A percentile compares a stretch with the other conserved stretches of the same genome.
These are phyloP conservation scores for Xenopus borealis DNA, from an alignment of 2,113 vertebrate species.

Conservation along the genomic window DNA sequence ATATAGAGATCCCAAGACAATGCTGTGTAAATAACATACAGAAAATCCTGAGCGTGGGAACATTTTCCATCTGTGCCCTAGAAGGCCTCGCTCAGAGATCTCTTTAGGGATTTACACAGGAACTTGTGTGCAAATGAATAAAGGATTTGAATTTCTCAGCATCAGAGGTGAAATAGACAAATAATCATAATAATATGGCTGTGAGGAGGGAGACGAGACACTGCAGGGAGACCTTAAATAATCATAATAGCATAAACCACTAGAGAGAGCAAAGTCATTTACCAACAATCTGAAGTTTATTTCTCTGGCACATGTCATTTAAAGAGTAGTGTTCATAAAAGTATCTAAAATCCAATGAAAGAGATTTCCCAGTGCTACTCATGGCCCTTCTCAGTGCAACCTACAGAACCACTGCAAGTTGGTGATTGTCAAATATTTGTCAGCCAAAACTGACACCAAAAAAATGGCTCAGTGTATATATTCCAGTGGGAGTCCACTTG, in stretches of 20 bases:
- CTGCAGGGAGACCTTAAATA: neutral
- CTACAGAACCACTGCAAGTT: too few relatives aligned
- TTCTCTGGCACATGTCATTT: too few relatives aligned
- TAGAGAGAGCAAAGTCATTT: neutral
- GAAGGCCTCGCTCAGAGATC: conserved; percentile 23
- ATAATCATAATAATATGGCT: conserved; percentile 26
- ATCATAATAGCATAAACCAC: neutral
- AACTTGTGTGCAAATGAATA: conserved; percentile 38
- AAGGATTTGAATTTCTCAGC: conserved; percentile 41
- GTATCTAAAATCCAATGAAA: too few relatives aligned
- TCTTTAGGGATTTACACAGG: conserved; percentile 43
- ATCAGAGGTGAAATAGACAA: conserved; percentile 38
- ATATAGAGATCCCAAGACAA: conserved; percentile 19
- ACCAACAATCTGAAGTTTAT: too few relatives aligned
- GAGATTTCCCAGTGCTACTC: too few relatives aligned
- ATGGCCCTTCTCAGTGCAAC: too few relatives aligned
- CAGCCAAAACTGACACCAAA: too few relatives aligned
- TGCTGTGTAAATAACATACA: conserved; percentile 17
- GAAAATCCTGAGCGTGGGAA: conserved; percentile 31
- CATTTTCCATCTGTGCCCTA: conserved; percentile 37
- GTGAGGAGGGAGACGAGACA: conserved; percentile 25
- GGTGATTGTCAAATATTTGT: too few relatives aligned
- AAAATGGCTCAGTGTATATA: too few relatives aligned
- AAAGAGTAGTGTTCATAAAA: too few relatives aligned
- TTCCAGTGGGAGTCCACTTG: too few relatives aligned